Percentiles rank a stretch among this genome's conserved stretches.
phyloP scores from a whole-genome alignment of 1,140 invertebrate species.

The Hydropsyche tenuis region DNA sequence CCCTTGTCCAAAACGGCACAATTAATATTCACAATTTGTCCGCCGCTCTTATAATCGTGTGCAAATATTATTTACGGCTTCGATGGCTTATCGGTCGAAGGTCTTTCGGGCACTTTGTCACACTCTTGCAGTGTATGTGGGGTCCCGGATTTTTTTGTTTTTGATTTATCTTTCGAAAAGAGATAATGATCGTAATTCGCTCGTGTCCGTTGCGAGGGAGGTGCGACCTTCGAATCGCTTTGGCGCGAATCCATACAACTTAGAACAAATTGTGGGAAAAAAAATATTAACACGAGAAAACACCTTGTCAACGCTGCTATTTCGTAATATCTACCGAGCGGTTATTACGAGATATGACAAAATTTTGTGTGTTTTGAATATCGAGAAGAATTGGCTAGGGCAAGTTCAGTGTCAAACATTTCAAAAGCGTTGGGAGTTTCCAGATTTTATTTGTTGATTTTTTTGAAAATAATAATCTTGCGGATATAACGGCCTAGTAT shows the following conservation, averaged over 20 bases:
- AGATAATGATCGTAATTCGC: too few species aligned
- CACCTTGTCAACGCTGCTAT: not conserved
- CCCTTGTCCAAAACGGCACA: too few species aligned
- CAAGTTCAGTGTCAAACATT: too few species aligned
- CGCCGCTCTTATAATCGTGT: not conserved
- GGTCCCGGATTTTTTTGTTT: not conserved
- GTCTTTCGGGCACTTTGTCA: not conserved
- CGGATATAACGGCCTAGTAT: too few species aligned
- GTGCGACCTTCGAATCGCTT: not conserved
- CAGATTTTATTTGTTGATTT: too few species aligned
- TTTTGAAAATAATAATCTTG: too few species aligned
- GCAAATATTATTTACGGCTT: slow-evolving; percentile 24
- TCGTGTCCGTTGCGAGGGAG: not conserved
- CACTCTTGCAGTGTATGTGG: not conserved
- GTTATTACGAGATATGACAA: not conserved
- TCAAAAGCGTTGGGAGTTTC: too few species aligned
- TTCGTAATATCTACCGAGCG: not conserved
- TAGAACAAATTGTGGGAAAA: slow-evolving; percentile 3
- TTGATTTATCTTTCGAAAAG: not conserved
- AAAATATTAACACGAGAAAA: not conserved
- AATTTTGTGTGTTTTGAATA: not conserved
- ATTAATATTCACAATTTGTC: not conserved
- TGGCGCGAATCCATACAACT: slow-evolving; percentile 11
- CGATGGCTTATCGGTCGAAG: slow-evolving; percentile 17
- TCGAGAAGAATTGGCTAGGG: too few species aligned